Conservation (phyloP, 2,888 invertebrate genomes). For the Clistopyga incitator region DNA sequence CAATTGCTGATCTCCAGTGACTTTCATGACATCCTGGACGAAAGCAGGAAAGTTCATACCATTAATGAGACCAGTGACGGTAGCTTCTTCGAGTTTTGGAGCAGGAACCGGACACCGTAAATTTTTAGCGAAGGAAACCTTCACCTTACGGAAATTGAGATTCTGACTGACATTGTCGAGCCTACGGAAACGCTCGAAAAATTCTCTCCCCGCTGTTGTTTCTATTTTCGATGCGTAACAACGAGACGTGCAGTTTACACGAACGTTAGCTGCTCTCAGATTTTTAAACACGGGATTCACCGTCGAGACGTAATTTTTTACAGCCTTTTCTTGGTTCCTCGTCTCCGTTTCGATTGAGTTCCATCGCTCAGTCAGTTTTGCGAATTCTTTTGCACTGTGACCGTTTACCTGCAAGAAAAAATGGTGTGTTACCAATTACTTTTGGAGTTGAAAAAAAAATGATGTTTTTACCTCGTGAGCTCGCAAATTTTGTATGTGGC, state of each 20-base stretch:
- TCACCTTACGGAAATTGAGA: slow-evolving; percentile 76
- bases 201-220: slow-evolving; percentile 44
- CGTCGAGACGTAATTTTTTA: slow-evolving; percentile 56
- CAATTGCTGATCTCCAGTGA: slow-evolving; percentile 85
- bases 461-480: slow-evolving; percentile 28
- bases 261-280: slow-evolving; percentile 68
- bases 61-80: slow-evolving; percentile 85
- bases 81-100: slow-evolving; percentile 83
- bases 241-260: slow-evolving; percentile 69
- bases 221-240: slow-evolving; percentile 70
- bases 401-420: slow-evolving; percentile 71
- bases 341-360: slow-evolving; percentile 65
- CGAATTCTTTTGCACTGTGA: slow-evolving; percentile 64
- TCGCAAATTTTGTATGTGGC: slow-evolving; percentile 65
- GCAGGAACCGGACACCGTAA: slow-evolving; percentile 75
- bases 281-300: slow-evolving; percentile 61
- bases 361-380: slow-evolving; percentile 65
- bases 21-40: slow-evolving; percentile 84
- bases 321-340: slow-evolving; percentile 31
- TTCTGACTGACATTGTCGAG: slow-evolving; percentile 66
- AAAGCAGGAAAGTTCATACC: slow-evolving; percentile 84
- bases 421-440: slow-evolving; percentile 4
- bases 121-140: slow-evolving; percentile 71
- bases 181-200: slow-evolving; percentile 66
- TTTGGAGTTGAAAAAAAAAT: neutral